Conservation (phyloP, 2,888 invertebrate species). For the Leptopilina myrica region DNA sequence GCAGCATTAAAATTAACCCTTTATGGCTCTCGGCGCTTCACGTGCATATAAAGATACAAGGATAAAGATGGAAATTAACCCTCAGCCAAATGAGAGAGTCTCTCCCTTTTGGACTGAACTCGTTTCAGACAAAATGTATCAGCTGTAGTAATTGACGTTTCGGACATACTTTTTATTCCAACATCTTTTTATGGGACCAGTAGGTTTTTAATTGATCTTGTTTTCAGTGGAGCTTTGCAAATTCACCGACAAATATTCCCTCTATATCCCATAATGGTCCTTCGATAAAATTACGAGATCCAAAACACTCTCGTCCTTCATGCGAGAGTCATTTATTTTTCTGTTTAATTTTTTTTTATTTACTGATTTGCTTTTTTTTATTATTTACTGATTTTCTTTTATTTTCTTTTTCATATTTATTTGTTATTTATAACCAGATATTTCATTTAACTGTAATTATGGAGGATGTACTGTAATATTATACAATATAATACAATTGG, state of each 20-base stretch:
- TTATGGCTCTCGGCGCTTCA: slow-evolving; percentile 38
- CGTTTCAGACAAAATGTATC: slow-evolving; percentile 38
- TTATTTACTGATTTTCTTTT: no score
- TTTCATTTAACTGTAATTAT: no score
- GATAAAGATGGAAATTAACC: slow-evolving; percentile 39
- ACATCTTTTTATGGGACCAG: slow-evolving; percentile 36
- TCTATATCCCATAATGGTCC: background rate
- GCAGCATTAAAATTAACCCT: slow-evolving; percentile 37
- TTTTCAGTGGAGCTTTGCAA: slow-evolving; percentile 19
- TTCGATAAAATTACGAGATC: no score
- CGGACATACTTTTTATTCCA: slow-evolving; percentile 29
- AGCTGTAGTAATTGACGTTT: slow-evolving; percentile 38
- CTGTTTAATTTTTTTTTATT: no score
- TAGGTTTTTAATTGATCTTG: slow-evolving; percentile 30
- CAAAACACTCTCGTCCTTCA: no score
- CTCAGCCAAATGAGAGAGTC: slow-evolving; percentile 2
- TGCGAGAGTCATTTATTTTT: no score
- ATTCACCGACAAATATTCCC: background rate
- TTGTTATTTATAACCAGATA: no score
- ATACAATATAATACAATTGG: no score
- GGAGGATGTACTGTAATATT: no score
- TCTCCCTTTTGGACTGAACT: slow-evolving; percentile 19
- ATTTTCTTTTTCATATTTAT: no score
- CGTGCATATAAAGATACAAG: slow-evolving; percentile 39
- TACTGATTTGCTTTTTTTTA: no score